Evolutionary conservation across 2,113 vertebrate species (phyloP), one percentile per base, ranked within the genome.

Genomic region (Prinia subflava): DNA sequence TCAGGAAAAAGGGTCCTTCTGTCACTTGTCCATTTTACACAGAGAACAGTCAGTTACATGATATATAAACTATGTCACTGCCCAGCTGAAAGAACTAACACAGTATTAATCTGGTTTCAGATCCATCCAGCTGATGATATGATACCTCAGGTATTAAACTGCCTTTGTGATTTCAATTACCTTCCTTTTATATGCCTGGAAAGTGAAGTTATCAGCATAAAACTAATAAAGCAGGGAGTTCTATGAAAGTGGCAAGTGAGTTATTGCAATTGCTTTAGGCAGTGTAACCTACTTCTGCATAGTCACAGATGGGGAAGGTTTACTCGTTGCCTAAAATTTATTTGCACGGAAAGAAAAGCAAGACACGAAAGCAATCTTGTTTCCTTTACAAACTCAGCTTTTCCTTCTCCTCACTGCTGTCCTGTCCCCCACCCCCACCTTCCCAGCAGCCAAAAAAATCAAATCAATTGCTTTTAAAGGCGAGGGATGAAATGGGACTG

Each of bases 221-320:
- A 95, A 80, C 53, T 76, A 96, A 95, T 87, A 94, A 95, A 94
- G 44, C 13, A 56, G 53, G 76, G 65, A 62, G 46, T 88, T 85
- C 63, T 64, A 17, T 35, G 33, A 19, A 92, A 64, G 47, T 39
- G 69, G 28, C 57, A 90, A 56, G 37, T 70, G 62, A 70, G 18
- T 94, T 93, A 86, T 16, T 94, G 87, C 77, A 56, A 20, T 35
- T 86, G 90, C 67, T 79, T 64, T 24, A 60, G 73, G 80, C 65
- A 88, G 30, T n/a, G 57, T 85, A 96, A 94, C 83, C 87, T 92
- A 68, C 89, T 96, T 96, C 55, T 92, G 90, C 93, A 76, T 30
- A 78, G 37, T 65, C 83, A 55, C 73, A 83, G 59, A 46, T 67
- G 83, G 57, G 53, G 39, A 63, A 68, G 28, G 57, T 84, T 95